Conservation (phyloP, 2,113 vertebrate genomes). For the Gila orcuttii region DNA sequence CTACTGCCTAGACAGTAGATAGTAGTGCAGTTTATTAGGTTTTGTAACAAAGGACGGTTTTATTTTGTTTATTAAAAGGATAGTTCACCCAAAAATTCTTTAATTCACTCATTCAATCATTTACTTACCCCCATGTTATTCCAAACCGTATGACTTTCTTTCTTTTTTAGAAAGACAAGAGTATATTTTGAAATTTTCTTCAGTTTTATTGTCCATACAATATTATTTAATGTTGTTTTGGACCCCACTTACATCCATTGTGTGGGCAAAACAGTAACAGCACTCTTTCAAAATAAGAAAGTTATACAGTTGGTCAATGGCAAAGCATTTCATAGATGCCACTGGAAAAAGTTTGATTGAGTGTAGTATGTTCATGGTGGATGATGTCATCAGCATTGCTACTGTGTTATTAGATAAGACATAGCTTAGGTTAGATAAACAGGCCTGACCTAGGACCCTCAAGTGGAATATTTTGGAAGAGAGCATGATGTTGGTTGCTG, state of each 20-base stretch:
- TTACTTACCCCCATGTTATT: background rate
- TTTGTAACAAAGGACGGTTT: background rate
- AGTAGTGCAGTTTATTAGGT: background rate
- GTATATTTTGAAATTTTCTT: background rate
- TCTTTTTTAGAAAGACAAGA: background rate
- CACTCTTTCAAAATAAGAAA: background rate
- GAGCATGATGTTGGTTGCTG: conserved; percentile 15
- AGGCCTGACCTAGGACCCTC: background rate
- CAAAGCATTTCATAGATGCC: background rate
- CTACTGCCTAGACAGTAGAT: background rate
- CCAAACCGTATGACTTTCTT: background rate
- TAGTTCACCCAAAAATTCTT: background rate
- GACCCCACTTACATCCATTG: background rate
- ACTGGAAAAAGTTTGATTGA: background rate
- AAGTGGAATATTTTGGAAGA: conserved; percentile 44
- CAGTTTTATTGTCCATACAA: background rate
- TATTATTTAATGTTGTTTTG: background rate
- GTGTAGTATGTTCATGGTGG: background rate
- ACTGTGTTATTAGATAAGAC: conserved; percentile 7
- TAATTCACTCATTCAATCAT: background rate
- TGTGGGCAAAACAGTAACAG: background rate
- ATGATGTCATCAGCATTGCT: background rate
- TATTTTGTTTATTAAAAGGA: background rate
- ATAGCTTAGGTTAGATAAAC: conserved; percentile 39
- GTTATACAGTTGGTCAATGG: background rate